These are phyloP conservation scores for Syndactyla subalaris DNA, from an alignment of 2,797 vertebrate species.

Conservation along the genomic window DNA sequence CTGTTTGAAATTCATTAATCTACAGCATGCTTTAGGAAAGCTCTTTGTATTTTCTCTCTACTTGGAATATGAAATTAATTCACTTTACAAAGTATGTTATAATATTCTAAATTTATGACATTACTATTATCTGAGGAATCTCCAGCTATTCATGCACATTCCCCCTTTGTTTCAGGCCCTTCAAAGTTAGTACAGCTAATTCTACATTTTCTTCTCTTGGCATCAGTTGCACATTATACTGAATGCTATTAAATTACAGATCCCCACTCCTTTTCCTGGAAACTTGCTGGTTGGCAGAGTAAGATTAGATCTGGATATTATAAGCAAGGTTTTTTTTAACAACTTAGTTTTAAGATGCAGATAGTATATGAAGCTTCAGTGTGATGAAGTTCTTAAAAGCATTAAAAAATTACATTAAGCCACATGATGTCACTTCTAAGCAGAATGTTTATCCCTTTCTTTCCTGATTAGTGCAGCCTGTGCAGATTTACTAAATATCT, in stretches of 20 bases:
- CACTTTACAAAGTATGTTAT: constrained; percentile 7
- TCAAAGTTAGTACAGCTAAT: constrained; percentile 51
- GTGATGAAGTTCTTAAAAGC: not conserved
- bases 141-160: constrained; percentile 45
- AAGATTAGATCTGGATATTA: constrained; percentile 31
- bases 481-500: constrained; percentile 16
- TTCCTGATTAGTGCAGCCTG: constrained; percentile 4
- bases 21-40: constrained; percentile 30
- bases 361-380: not conserved
- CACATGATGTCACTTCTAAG: constrained; percentile 31
- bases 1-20: constrained; percentile 59
- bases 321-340: not conserved
- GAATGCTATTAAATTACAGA: constrained; percentile 48
- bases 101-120: constrained; percentile 61
- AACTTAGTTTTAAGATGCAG: not conserved
- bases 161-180: constrained; percentile 48
- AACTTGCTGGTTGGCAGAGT: constrained; percentile 19
- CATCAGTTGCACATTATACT: constrained; percentile 14
- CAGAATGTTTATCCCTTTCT: constrained; percentile 18
- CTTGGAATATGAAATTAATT: constrained; percentile 62
- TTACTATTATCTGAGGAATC: constrained; percentile 62
- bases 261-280: constrained; percentile 50
- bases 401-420: not conserved
- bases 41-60: constrained; percentile 45
- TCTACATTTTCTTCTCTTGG: constrained; percentile 50